Conservation (phyloP, 2,797 vertebrate species). For the Rhinichthys osculus region DNA sequence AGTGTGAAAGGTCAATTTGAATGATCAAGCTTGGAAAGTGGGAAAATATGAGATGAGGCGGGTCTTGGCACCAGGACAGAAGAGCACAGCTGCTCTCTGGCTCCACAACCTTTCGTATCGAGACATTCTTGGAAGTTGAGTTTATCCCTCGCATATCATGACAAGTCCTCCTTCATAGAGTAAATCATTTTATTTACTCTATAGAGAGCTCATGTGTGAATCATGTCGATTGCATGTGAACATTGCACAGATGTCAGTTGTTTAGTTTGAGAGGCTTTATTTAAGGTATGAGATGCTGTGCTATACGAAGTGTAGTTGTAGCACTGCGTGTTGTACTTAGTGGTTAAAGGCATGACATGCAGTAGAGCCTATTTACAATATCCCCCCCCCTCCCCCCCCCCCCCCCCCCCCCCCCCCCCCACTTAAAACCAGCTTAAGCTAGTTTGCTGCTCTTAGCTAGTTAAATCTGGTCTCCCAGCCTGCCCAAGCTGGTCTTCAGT, state of each 20-base stretch:
- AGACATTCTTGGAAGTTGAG: conserved; percentile 44
- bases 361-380: background rate
- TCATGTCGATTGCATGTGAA: conserved; percentile 6
- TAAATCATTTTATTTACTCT: conserved; percentile 40
- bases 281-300: background rate
- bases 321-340: background rate
- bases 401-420: too few species aligned
- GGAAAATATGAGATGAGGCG: conserved; percentile 13
- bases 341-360: background rate
- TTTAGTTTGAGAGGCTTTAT: conserved; percentile 9
- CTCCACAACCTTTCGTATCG: conserved; percentile 31
- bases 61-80: conserved; percentile 6
- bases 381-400: background rate
- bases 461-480: background rate
- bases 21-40: conserved; percentile 23
- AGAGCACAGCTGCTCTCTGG: conserved; percentile 35
- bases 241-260: conserved; percentile 25
- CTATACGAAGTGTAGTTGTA: background rate
- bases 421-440: background rate
- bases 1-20: conserved; percentile 1
- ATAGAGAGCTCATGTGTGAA: conserved; percentile 1
- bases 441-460: background rate
- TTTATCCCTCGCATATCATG: conserved; percentile 39
- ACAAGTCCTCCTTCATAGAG: conserved; percentile 18
- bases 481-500: background rate